A percentile compares a stretch with the other conserved stretches of the same genome.
These are phyloP conservation scores for Anthophora plumipes DNA, from an alignment of 2,888 invertebrate genomes.

Conservation along the genomic window DNA sequence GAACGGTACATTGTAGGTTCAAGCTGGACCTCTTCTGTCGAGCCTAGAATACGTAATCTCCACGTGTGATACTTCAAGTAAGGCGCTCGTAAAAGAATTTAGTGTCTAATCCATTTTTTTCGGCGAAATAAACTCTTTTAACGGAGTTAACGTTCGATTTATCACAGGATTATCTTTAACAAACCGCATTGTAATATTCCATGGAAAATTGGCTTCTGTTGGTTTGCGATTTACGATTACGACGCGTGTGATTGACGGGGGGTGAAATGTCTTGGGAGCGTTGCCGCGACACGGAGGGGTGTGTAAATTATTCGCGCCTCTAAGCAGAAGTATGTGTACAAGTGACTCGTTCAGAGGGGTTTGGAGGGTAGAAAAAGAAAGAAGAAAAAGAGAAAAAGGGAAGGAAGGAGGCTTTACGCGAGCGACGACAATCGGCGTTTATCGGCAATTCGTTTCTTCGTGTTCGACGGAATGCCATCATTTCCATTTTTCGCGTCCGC, in stretches of 20 bases:
- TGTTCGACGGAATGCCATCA: slow-evolving; percentile 58
- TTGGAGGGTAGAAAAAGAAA: background rate
- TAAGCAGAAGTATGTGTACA: slow-evolving; percentile 32
- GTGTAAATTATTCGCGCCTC: slow-evolving; percentile 60
- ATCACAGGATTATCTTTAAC: slow-evolving; percentile 56
- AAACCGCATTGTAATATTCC: slow-evolving; percentile 53
- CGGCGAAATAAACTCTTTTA: no score
- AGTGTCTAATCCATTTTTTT: no score
- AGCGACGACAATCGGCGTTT: slow-evolving; percentile 58
- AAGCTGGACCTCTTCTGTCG: no score
- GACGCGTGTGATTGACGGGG: slow-evolving; percentile 56
- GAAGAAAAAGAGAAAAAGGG: background rate
- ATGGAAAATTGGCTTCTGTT: slow-evolving; percentile 32
- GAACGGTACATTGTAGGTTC: no score
- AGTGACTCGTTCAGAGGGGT: slow-evolving; percentile 20
- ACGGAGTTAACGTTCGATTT: slow-evolving; percentile 59
- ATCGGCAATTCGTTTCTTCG: slow-evolving; percentile 63
- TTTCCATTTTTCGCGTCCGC: slow-evolving; percentile 68
- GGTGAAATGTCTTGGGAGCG: slow-evolving; percentile 54
- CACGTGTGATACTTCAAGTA: no score
- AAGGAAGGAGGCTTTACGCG: slow-evolving; percentile 49
- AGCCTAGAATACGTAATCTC: no score
- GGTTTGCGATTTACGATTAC: slow-evolving; percentile 54
- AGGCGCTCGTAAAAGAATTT: no score
- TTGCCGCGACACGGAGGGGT: slow-evolving; percentile 45